Base-by-base conservation (phyloP, 2,113 vertebrate species). In the Haemorhous mexicanus region DNA sequence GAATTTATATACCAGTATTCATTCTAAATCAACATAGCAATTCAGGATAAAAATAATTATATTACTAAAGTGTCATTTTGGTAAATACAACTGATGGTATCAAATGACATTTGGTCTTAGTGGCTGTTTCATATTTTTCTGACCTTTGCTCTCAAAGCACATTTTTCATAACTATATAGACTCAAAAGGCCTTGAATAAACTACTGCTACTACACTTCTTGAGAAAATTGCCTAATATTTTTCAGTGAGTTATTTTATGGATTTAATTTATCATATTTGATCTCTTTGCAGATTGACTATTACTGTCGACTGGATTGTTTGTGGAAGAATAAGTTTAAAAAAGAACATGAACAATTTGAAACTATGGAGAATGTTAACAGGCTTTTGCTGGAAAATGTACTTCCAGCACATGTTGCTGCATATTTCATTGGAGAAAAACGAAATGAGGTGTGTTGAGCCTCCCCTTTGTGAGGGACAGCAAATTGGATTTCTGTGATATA, bases 281-380 rank as follows among this genome's bases (percentile, higher is more conserved):
- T 75, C 41, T 28, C 23, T 87, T 94, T 77, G 68, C 93, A 99
- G 99, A 99, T 99, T 9, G 99, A 99, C 96, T 98, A 98, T 77
- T 99, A 99, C 96, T 99, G 98, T 95, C 98, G 99, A 44, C 95
- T 99, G 94, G 99, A 99, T 89, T 99, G 98, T 93, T 95, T 99
- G 73, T 98, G 99, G 96, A 99, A 99, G 97, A 99, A 98, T 84
- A 99, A 99, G 97, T 99, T 99, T 97, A 98, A 98, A 95, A 99
- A 98, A 28, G 99, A 99, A 56, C 98, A 99, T 4, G 99, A 99
- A 18, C 99, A 99, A 89, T 99, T 99, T 55, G 99, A 99, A 96
- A 99, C 99, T 4, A 98, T 99, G 97, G 99, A 99, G 97, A 99
- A 99, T 3, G 98, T 99, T 73, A 99, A 99, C 94, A 99, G 99